Conservation (phyloP, 2,113 vertebrate species). For the Amblyornis subalaris region DNA sequence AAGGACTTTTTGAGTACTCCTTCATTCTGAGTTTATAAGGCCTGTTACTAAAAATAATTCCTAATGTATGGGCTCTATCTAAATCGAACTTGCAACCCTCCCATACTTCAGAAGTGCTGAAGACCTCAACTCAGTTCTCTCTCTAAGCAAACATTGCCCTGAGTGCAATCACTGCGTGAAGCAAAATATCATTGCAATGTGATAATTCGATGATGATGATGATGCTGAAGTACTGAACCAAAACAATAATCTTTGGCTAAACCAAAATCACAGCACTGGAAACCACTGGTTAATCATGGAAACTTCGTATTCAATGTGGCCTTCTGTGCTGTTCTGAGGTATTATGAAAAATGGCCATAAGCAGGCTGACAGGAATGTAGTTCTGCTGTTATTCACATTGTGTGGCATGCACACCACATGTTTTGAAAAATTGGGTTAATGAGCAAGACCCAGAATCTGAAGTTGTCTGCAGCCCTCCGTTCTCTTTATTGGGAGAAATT, state of each 20-base stretch:
- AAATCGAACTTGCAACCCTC: background rate
- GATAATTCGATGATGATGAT: slow-evolving; percentile 41
- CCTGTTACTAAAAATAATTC: background rate
- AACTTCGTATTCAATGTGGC: slow-evolving; percentile 14
- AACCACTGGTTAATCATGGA: slow-evolving; percentile 14
- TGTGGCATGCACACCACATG: background rate
- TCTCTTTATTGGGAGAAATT: background rate
- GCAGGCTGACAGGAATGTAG: background rate
- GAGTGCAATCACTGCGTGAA: background rate
- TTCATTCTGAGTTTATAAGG: background rate
- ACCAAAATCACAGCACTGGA: slow-evolving; percentile 47
- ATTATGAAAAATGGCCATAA: background rate
- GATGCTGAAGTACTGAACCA: background rate
- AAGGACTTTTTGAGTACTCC: background rate
- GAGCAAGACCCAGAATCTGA: background rate
- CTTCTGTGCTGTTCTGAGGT: background rate
- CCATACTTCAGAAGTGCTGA: background rate
- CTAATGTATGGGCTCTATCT: background rate
- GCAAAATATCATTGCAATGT: background rate
- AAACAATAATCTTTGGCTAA: slow-evolving; percentile 42
- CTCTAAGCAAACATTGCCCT: background rate
- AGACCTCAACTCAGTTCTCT: background rate
- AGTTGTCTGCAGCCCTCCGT: background rate
- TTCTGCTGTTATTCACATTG: background rate
- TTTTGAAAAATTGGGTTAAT: background rate